These are phyloP conservation scores for Timandra comae DNA, from an alignment of 2,888 invertebrate species.

Conservation along the genomic window DNA sequence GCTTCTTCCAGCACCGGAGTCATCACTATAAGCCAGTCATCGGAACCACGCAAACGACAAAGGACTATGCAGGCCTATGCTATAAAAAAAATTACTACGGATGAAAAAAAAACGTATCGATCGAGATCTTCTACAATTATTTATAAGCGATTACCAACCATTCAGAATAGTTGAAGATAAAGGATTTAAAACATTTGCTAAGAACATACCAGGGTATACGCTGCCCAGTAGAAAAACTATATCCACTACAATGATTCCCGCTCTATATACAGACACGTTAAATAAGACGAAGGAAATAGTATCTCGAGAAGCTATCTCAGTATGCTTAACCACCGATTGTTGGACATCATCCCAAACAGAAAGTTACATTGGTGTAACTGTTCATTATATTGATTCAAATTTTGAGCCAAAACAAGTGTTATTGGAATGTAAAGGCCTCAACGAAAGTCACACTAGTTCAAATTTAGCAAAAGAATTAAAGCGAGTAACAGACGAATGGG, in stretches of 20 bases:
- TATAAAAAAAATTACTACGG: conserved; percentile 2
- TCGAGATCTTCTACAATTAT: conserved; percentile 6
- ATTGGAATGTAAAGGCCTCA: conserved; percentile 8
- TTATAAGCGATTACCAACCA: conserved; percentile 5
- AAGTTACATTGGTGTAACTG: conserved; percentile 14
- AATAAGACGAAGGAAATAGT: conserved; percentile 2
- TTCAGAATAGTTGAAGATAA: conserved; percentile 9
- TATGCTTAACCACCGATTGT: conserved; percentile 14
- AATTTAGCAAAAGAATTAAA: conserved; percentile 24
- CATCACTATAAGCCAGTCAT: too few species aligned
- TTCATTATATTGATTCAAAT: conserved; percentile 10
- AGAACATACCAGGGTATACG: conserved; percentile 4
- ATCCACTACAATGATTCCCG: conserved; percentile 5
- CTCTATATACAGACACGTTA: conserved; percentile 5
- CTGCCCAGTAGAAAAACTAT: conserved; percentile 4
- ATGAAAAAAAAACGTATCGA: conserved; percentile 3
- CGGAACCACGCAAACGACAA: conserved; percentile 5
- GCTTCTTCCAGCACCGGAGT: too few species aligned
- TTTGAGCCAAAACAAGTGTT: conserved; percentile 11
- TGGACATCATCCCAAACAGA: conserved; percentile 16
- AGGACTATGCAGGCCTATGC: conserved; percentile 1
- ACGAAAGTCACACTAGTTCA: conserved; percentile 11
- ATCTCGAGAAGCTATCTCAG: conserved; percentile 4
- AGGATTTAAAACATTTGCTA: conserved; percentile 6
- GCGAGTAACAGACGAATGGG: neutral